Conservation (phyloP, 1,140 invertebrate genomes). For the Lepidostoma basale region DNA sequence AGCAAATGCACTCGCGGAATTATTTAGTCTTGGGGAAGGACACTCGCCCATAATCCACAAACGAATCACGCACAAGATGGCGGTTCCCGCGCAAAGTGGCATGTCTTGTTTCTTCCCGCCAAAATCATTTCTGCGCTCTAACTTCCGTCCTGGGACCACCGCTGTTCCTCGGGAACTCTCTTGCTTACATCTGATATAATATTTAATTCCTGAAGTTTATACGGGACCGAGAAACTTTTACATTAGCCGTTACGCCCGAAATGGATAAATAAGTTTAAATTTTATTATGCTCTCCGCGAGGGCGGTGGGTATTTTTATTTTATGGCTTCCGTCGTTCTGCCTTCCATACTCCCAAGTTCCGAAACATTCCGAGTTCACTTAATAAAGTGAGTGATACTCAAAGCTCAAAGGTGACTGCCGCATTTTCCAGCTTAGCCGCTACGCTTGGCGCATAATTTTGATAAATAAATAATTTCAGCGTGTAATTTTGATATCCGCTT, state of each 20-base stretch:
- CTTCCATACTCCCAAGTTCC: neutral
- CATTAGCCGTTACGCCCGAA: constrained; percentile 39
- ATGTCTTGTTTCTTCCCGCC: constrained; percentile 36
- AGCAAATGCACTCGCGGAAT: too few species aligned
- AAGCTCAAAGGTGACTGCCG: too few species aligned
- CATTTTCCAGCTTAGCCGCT: too few species aligned
- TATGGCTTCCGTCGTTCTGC: neutral
- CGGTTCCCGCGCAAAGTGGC: constrained; percentile 30
- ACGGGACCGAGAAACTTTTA: constrained; percentile 38
- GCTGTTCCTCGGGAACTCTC: neutral
- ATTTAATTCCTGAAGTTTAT: constrained; percentile 38
- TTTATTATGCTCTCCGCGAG: constrained; percentile 28
- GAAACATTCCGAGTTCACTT: too few species aligned
- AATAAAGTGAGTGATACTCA: too few species aligned
- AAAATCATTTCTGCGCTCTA: constrained; percentile 36
- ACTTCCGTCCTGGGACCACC: constrained; percentile 19
- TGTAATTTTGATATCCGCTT: too few species aligned
- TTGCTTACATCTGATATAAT: constrained; percentile 30
- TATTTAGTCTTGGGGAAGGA: too few species aligned
- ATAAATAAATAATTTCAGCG: too few species aligned
- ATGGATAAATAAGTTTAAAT: constrained; percentile 46
- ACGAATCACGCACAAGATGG: constrained; percentile 27
- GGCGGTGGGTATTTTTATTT: constrained; percentile 2
- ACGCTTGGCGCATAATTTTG: too few species aligned
- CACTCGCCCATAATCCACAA: too few species aligned